Evolutionary conservation across 92 coral and sea anemone genomes (phyloP).

Genomic region (Nematostella vectensis): DNA sequence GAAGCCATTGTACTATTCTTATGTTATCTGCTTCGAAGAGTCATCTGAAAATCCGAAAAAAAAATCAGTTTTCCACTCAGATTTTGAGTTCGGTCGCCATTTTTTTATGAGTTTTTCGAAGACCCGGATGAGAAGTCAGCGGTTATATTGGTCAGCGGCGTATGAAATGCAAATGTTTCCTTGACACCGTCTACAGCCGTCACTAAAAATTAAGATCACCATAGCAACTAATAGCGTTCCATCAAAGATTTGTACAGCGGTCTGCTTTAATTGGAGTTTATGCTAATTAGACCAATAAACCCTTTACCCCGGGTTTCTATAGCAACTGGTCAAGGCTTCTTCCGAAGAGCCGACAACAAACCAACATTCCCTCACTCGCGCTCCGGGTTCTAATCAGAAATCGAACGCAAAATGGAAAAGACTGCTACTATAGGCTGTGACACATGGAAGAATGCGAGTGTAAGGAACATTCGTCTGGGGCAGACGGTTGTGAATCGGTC

Average conservation of each 20-base stretch:
- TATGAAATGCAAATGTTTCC: too few species aligned
- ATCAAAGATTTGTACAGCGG: too few species aligned
- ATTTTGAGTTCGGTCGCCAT: too few species aligned
- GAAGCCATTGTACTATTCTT: slow-evolving; percentile 24
- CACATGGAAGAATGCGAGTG: slow-evolving; percentile 93
- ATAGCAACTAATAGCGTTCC: too few species aligned
- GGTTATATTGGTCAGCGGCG: too few species aligned
- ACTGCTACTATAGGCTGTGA: slow-evolving; percentile 93
- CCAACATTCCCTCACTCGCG: slow-evolving; percentile 28
- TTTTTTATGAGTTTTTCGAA: too few species aligned
- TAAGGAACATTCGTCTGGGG: slow-evolving; percentile 71
- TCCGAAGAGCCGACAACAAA: slow-evolving; percentile 36
- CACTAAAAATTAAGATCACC: too few species aligned
- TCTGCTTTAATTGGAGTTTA: background rate
- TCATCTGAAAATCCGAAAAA: too few species aligned
- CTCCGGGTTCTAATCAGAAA: slow-evolving; percentile 1
- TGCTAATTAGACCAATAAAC: background rate
- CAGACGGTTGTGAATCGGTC: slow-evolving; percentile 84
- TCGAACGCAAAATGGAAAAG: slow-evolving; percentile 21
- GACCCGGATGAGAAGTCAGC: too few species aligned
- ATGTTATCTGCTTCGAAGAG: too few species aligned
- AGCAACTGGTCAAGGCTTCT: slow-evolving; percentile 34
- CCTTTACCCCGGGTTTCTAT: slow-evolving; percentile 22
- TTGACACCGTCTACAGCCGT: too few species aligned
- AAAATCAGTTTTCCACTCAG: too few species aligned